Evolutionary conservation across 1,140 invertebrate species (phyloP).

Genomic region (Bilobella aurantiaca): DNA sequence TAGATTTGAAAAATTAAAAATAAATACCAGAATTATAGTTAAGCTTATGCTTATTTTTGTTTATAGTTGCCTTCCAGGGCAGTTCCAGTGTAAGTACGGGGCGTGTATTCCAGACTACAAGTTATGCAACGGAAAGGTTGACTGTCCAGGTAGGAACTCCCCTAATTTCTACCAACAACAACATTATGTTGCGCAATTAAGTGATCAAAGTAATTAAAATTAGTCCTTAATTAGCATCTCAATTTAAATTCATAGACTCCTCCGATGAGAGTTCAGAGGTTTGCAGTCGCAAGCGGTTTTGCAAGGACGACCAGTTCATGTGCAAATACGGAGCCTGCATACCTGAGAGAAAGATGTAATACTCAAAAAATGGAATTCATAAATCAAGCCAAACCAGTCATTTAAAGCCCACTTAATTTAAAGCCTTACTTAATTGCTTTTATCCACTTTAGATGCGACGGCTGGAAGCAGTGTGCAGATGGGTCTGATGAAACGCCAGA

Average conservation of each 20-base stretch:
- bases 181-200: background rate
- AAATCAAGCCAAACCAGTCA: too few relatives aligned
- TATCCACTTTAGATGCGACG: conserved; percentile 16
- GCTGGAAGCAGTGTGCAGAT: conserved; percentile 20
- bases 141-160: conserved; percentile 16
- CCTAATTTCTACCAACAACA: background rate
- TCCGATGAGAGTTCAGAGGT: conserved; percentile 32
- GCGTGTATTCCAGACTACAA: conserved; percentile 24
- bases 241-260: background rate
- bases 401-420: too few relatives aligned
- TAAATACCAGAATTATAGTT: too few relatives aligned
- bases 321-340: conserved; percentile 33
- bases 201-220: too few relatives aligned
- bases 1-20: too few relatives aligned
- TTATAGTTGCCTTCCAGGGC: conserved; percentile 25
- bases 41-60: too few relatives aligned
- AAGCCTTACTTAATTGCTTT: conserved; percentile 1
- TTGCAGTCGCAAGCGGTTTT: conserved; percentile 14
- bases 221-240: too few relatives aligned
- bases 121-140: conserved; percentile 14
- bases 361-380: background rate
- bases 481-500: conserved; percentile 23
- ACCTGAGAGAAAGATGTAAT: conserved; percentile 18
- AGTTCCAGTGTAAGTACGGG: conserved; percentile 29
- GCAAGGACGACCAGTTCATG: conserved; percentile 19